These are phyloP conservation scores for Tichodroma muraria DNA, from an alignment of 2,113 vertebrate species.

Conservation along the genomic window DNA sequence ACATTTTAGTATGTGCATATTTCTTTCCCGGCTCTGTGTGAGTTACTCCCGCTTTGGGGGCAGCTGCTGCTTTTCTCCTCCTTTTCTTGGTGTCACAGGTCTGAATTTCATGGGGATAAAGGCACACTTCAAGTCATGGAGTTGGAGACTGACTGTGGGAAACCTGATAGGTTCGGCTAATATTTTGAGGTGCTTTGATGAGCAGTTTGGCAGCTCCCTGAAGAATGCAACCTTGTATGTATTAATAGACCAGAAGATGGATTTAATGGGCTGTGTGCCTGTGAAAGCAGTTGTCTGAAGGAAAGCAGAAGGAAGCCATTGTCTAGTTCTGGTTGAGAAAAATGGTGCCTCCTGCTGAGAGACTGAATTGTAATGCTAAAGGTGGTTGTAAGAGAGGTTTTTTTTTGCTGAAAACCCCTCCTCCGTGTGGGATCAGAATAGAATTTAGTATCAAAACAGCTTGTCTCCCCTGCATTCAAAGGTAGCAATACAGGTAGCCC, in stretches of 20 bases:
- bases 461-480: not conserved
- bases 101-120: not conserved
- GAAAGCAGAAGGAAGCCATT: not conserved
- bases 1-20: not conserved
- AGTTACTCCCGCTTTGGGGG: not conserved
- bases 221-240: not conserved
- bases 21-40: not conserved
- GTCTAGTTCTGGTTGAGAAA: not conserved
- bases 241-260: not conserved
- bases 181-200: not conserved
- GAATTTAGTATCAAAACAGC: not conserved
- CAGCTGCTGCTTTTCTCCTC: not conserved
- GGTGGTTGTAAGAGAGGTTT: not conserved
- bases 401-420: not conserved
- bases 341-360: not conserved
- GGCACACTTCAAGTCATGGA: not conserved
- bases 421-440: fast-evolving
- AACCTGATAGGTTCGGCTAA: constrained; percentile 7
- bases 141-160: not conserved
- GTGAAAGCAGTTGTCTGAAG: not conserved
- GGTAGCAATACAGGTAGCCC: not conserved
- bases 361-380: not conserved
- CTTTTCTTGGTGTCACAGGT: not conserved
- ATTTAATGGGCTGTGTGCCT: not conserved
- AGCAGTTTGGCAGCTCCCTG: not conserved